Evolutionary conservation across 2,113 vertebrate genomes (phyloP), one percentile per base, ranked within the genome.

Genomic region (Petroica traversi): DNA sequence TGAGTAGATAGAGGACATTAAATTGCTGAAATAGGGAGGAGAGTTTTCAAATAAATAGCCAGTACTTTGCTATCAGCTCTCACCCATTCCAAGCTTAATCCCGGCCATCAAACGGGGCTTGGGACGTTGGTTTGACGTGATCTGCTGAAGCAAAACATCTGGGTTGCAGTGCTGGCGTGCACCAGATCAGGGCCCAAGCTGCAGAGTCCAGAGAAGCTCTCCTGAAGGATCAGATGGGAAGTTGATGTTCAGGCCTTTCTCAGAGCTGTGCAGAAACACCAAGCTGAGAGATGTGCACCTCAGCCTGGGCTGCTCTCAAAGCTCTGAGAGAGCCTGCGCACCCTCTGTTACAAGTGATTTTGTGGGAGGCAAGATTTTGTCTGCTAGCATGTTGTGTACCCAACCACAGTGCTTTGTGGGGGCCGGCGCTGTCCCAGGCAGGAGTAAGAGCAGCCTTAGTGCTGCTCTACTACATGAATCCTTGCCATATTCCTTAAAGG

Each of bases 401-500:
- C 64, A 80, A 2, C 36, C 12, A 5, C 36, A 20, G 75, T 5
- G 8, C 28, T 75, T 13, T 11, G 6, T 29, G 52, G 45, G 41
- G 41, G 67, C 45, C 41, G 10, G 46, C 12, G 55, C 78, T 85
- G 62, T 91, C 36, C 71, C 2, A 4, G 71, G 69, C 10, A 1
- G 62, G 55, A 89, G 55, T 64, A 6, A 73, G 61, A 88, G 64
- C 81, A 85, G 87, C 75, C 29, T 76, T 51, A 84, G n/a, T 15
- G n/a, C 72, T 40, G 43, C 79, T 86, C 33, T 66, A 6, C 88
- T 33, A 31, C 61, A 46, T n/a, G 71, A 92, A 91, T 89, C 86
- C 77, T 88, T 94, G 93, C 93, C 92, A 54, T 94, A 81, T 92
- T 93, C 85, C 88, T 95, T 95, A 85, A 93, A 96, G 92, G 85